These are phyloP conservation scores for Drosophila lowei DNA, from an alignment of 1,140 invertebrate species.

Conservation along the genomic window DNA sequence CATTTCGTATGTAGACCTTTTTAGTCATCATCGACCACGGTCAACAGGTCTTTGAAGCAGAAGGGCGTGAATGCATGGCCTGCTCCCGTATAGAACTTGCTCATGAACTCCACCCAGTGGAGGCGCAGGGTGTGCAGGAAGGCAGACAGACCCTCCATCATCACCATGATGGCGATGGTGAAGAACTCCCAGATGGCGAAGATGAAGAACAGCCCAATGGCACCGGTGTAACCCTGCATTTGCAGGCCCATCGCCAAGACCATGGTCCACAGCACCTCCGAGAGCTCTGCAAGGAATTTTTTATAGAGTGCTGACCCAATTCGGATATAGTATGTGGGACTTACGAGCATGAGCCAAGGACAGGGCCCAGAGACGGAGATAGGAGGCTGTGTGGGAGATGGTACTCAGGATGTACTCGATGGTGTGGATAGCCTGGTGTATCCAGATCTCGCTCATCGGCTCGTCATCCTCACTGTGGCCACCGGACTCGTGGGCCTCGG, in stretches of 20 bases:
- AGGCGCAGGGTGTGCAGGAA: constrained; percentile 98
- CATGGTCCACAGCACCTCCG: constrained; percentile 96
- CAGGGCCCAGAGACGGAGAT: constrained; percentile 97
- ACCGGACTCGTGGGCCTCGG: constrained; percentile 49
- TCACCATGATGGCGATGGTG: constrained; percentile 96
- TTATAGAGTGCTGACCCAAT: not conserved
- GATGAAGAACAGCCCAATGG: constrained; percentile 87
- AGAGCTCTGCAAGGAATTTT: constrained; percentile 88
- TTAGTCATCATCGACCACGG: constrained; percentile 84
- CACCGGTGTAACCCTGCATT: constrained; percentile 51
- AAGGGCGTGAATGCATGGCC: constrained; percentile 97
- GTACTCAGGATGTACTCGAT: constrained; percentile 98
- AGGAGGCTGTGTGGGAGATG: constrained; percentile 97
- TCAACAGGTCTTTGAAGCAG: constrained; percentile 93
- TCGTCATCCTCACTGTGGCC: constrained; percentile 84
- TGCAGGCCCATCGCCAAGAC: constrained; percentile 85
- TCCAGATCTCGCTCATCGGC: constrained; percentile 93
- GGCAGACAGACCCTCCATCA: constrained; percentile 99
- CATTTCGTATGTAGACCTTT: not conserved
- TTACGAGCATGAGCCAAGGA: constrained; percentile 97
- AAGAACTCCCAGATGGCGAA: constrained; percentile 94
- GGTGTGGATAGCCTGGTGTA: constrained; percentile 96
- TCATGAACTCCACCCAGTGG: constrained; percentile 99
- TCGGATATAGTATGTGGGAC: constrained; percentile 66
- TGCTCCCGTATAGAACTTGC: constrained; percentile 96